These are phyloP conservation scores for Papilio aristodemus DNA, from an alignment of 1,140 invertebrate genomes.

Conservation along the genomic window DNA sequence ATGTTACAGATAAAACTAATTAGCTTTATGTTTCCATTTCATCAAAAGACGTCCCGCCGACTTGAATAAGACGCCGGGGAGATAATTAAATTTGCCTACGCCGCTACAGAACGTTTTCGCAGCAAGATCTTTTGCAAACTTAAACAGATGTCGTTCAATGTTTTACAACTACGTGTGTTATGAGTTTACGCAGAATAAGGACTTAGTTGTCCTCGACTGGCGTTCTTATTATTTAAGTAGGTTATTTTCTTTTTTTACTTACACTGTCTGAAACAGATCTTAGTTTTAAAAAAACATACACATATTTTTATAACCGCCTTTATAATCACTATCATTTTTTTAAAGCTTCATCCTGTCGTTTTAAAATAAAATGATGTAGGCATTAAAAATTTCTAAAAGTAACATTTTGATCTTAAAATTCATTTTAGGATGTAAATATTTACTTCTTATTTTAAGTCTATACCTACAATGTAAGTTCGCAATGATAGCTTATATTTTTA, in stretches of 20 bases:
- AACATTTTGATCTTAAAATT: no score
- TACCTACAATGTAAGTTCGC: no score
- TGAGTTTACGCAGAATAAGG: background rate
- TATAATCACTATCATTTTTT: no score
- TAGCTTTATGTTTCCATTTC: conserved; percentile 7
- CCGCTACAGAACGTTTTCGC: background rate
- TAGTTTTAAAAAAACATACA: no score
- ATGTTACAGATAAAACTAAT: conserved; percentile 19
- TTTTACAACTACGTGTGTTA: background rate
- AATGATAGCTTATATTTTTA: no score
- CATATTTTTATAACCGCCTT: no score
- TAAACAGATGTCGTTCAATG: background rate
- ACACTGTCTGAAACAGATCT: no score
- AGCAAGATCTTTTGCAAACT: conserved; percentile 4
- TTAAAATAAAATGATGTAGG: no score
- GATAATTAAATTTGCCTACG: conserved; percentile 24
- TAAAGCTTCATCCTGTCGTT: no score
- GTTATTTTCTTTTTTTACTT: background rate
- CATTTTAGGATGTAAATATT: no score
- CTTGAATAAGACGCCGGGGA: conserved; percentile 14
- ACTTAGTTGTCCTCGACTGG: background rate
- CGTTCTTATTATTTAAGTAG: background rate
- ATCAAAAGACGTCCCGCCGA: background rate
- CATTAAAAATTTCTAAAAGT: no score
- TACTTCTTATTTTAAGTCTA: no score